Conservation (phyloP, 2,888 invertebrate species). For the Drosophila niveifrons region DNA sequence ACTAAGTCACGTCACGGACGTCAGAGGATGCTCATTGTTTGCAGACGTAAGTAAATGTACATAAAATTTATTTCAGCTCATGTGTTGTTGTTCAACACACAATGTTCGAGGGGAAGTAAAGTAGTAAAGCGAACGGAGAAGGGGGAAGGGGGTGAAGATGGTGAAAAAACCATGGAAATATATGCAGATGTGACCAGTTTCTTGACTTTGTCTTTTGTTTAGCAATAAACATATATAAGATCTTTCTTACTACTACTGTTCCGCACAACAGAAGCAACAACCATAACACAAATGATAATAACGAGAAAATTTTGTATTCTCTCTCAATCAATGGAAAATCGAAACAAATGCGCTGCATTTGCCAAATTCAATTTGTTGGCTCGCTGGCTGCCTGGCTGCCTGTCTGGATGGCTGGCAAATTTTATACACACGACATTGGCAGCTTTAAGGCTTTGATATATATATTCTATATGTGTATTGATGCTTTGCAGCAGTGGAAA, state of each 20-base stretch:
- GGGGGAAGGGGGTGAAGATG: background rate
- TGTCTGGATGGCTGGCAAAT: slow-evolving; percentile 13
- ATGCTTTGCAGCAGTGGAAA: slow-evolving; percentile 20
- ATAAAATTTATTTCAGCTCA: slow-evolving; percentile 74
- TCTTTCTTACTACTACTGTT: slow-evolving; percentile 32
- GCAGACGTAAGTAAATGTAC: slow-evolving; percentile 80
- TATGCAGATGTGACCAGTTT: slow-evolving; percentile 75
- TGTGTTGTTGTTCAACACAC: slow-evolving; percentile 32
- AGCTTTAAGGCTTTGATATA: slow-evolving; percentile 42
- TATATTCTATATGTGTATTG: slow-evolving; percentile 15
- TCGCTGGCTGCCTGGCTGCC: background rate
- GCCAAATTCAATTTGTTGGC: slow-evolving; percentile 59
- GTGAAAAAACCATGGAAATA: slow-evolving; percentile 56
- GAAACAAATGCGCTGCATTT: slow-evolving; percentile 66
- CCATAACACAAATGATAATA: slow-evolving; percentile 60
- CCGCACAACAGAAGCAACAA: slow-evolving; percentile 35
- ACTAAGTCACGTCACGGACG: slow-evolving; percentile 71
- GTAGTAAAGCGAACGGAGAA: background rate
- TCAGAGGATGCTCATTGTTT: slow-evolving; percentile 69
- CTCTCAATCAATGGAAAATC: slow-evolving; percentile 65
- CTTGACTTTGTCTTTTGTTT: slow-evolving; percentile 70
- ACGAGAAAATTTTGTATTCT: slow-evolving; percentile 35
- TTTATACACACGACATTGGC: slow-evolving; percentile 24
- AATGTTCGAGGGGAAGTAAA: background rate
- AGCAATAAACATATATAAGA: slow-evolving; percentile 73